Evolutionary conservation across 2,888 invertebrate species (phyloP), one percentile per base, ranked within the genome.

Genomic region (Mythimna vitellina): DNA sequence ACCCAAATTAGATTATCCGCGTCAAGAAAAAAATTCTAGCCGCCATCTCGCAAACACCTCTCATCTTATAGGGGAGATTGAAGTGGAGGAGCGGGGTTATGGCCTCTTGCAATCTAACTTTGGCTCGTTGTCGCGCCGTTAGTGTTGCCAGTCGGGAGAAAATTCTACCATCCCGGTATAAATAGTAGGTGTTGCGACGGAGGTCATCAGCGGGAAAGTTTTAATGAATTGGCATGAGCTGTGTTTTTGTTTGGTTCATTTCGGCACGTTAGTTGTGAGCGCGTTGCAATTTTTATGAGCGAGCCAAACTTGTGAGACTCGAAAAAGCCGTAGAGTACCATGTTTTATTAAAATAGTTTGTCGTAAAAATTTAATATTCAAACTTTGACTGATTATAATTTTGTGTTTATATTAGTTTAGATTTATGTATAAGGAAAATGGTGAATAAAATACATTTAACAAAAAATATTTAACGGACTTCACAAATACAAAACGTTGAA

Each of bases 71-170:
- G 76, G 82, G 88, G 87, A 89, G 90, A 88, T 88, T 88, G 88
- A 89, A 88, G 87, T 84, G 87, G 85, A 81, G 79, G 67, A 76
- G 83, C 84, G 87, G 78, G 85, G 86, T 87, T 88, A 91, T 88
- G 83, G 89, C 86, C 88, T 84, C 89, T 87, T 86, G 91, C 93
- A 94, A 94, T 94, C 94, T 94, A 94, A 94, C 90, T 94, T 86
- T 92, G 90, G 92, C 91, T 92, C 94, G 93, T 94, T 93, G 91
- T 89, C 92, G 89, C 87, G 81, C 87, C 89, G 90, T 92, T 89
- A 92, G 91, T 92, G 91, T 88, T 91, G 90, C 91, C 90, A 89
- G 89, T 86, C 81, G 78, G 60, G 84, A 83, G 82, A 76, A 85
- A 87, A 86, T 86, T 87, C 85, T 86, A 86, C 86, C 81, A 87